phyloP scores from a whole-genome alignment of 2,797 vertebrate species.

The Chromis chromis region DNA sequence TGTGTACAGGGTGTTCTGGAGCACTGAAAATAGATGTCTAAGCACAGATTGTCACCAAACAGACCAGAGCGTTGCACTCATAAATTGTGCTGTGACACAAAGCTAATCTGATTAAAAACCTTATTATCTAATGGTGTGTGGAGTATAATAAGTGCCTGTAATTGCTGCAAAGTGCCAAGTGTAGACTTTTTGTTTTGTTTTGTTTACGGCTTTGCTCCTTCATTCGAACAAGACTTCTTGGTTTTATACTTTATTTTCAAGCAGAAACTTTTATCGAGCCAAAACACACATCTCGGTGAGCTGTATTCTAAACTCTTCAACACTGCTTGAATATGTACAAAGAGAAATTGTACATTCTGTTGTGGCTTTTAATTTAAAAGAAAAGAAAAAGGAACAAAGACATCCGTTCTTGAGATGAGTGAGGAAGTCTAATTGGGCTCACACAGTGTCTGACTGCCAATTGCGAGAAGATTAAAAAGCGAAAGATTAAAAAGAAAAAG shows the following conservation, averaged over 20 bases:
- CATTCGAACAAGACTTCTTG: background rate
- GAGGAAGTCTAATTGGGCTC: slow-evolving; percentile 51
- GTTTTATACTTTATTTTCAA: background rate
- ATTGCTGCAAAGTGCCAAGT: background rate
- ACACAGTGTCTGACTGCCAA: slow-evolving; percentile 29
- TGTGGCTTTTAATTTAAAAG: background rate
- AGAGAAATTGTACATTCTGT: slow-evolving; percentile 16
- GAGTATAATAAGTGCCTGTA: background rate
- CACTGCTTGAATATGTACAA: background rate
- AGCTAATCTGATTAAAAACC: too few species aligned
- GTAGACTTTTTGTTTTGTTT: background rate
- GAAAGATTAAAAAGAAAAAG: background rate
- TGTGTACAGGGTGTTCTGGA: too few species aligned
- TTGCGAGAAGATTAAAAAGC: slow-evolving; percentile 38
- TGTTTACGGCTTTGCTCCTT: background rate
- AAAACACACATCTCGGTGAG: slow-evolving; percentile 4
- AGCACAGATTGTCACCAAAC: too few species aligned
- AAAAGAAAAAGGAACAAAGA: slow-evolving; percentile 34
- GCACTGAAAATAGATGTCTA: too few species aligned
- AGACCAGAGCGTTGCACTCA: too few species aligned
- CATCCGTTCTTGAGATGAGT: slow-evolving; percentile 6
- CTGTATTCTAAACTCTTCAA: background rate
- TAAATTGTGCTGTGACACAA: too few species aligned
- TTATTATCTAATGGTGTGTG: too few species aligned
- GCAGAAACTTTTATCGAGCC: background rate